Conservation (phyloP, 2,797 vertebrate species). For the Tachyglossus aculeatus region DNA sequence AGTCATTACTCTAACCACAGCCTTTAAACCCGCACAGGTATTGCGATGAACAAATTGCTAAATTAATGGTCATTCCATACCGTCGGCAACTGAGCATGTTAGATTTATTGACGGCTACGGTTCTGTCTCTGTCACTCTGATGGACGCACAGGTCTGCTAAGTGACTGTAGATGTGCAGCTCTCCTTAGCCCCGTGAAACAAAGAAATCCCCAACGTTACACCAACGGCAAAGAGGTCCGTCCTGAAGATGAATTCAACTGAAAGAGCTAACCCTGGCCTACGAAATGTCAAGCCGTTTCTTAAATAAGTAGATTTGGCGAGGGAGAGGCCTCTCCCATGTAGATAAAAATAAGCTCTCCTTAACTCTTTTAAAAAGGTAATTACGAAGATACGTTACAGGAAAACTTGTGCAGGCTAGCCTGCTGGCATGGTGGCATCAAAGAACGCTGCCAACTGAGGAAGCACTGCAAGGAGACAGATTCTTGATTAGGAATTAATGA, state of each 20-base stretch:
- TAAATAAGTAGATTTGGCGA: constrained; percentile 40
- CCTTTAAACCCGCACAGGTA: not conserved
- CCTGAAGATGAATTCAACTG: constrained; percentile 26
- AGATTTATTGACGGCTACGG: not conserved
- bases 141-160: no score
- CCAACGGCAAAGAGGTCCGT: not conserved
- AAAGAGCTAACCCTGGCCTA: constrained; percentile 8
- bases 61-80: constrained; percentile 2
- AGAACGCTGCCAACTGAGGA: constrained; percentile 17
- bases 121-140: not conserved
- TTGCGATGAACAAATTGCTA: constrained; percentile 21
- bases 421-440: constrained; percentile 13
- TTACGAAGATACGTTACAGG: constrained; percentile 55
- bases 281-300: constrained; percentile 21
- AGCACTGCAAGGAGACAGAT: constrained; percentile 7
- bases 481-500: constrained; percentile 32
- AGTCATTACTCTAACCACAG: constrained; percentile 9
- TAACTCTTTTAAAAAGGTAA: constrained; percentile 50
- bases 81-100: constrained; percentile 1
- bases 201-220: no score
- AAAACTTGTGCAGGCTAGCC: constrained; percentile 39
- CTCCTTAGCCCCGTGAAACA: no score
- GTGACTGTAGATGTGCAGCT: no score
- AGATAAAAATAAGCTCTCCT: constrained; percentile 59
- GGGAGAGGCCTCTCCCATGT: constrained; percentile 3